phyloP scores from a whole-genome alignment of 2,888 invertebrate species.

The Chymomyza caudatula region DNA sequence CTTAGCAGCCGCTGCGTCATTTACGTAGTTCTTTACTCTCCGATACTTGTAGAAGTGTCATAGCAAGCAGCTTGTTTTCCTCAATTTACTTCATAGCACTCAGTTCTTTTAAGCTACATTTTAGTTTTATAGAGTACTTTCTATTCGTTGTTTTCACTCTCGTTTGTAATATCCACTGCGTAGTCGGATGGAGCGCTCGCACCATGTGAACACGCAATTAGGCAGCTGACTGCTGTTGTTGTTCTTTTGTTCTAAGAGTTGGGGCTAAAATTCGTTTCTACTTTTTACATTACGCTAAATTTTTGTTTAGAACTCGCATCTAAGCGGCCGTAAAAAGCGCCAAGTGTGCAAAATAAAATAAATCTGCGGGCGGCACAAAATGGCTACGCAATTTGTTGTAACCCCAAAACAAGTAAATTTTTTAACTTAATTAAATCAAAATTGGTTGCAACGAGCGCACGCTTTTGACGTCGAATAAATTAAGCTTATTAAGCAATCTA shows the following conservation, averaged over 20 bases:
- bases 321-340: slow-evolving; percentile 10
- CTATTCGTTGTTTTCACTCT: not conserved
- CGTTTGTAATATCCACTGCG: not conserved
- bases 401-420: slow-evolving; percentile 40
- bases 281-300: not conserved
- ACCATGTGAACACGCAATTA: slow-evolving; percentile 5
- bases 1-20: too few relatives aligned
- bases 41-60: too few relatives aligned
- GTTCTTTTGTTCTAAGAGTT: not conserved
- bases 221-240: slow-evolving; percentile 2
- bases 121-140: not conserved
- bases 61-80: not conserved
- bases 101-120: not conserved
- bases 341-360: slow-evolving; percentile 23
- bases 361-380: slow-evolving; percentile 16
- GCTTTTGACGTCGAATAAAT: slow-evolving; percentile 56
- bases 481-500: slow-evolving; percentile 74
- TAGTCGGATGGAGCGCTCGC: not conserved
- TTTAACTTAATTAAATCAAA: slow-evolving; percentile 71
- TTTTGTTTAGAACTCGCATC: not conserved
- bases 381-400: not conserved
- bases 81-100: too few relatives aligned
- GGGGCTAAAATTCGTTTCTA: not conserved
- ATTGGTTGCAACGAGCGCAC: slow-evolving; percentile 40
- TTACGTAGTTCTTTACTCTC: too few relatives aligned